Evolutionary conservation across 2,113 vertebrate species (phyloP), one percentile per base, ranked within the genome.

Genomic region (Emydocephalus ijimae): DNA sequence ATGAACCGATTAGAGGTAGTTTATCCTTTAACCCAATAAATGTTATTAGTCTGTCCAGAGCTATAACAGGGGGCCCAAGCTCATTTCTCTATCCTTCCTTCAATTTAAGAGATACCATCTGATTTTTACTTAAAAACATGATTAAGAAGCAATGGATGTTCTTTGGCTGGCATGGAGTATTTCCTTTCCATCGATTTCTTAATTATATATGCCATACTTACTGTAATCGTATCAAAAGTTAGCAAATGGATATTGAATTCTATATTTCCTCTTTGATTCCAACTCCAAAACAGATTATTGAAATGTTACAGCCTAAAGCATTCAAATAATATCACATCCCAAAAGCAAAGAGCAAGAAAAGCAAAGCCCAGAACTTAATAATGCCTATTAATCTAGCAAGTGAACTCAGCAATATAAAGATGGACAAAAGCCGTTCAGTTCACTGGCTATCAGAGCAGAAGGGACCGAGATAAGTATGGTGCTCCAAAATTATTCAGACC

Each of bases 71-170:
- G 69, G 26, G 90, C 8, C 88, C 61, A 89, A 90, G 4, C 90
- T 59, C 2, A 0, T 12, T 24, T 59, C 69, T 89, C 87, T 92
- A 10, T 15, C 43, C 86, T 88, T n/a, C 89, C 88, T n/a, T 87
- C 15, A 92, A 39, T 23, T 92, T 34, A 85, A 93, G 57, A 10
- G 21, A 91, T 5, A 93, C 93, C 29, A 94, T 91, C 52, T 94
- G 92, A 93, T 93, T 90, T 85, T 1, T 43, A 91, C 69, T 20
- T 91, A 92, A 92, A 92, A 92, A 15, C 57, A 43, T 43, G 90
- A 94, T 87, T 52, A 87, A 20, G 88, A 0, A 85, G 57, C 14
- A 91, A 61, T 0, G 87, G 50, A 4, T 92, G 48, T 12, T 0
- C n/a, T 57, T 93, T 92, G 90, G 48, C 26, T 92, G 7, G 92